Evolutionary conservation across 2,888 invertebrate species (phyloP).

Genomic region (Physocephala rufipes): DNA sequence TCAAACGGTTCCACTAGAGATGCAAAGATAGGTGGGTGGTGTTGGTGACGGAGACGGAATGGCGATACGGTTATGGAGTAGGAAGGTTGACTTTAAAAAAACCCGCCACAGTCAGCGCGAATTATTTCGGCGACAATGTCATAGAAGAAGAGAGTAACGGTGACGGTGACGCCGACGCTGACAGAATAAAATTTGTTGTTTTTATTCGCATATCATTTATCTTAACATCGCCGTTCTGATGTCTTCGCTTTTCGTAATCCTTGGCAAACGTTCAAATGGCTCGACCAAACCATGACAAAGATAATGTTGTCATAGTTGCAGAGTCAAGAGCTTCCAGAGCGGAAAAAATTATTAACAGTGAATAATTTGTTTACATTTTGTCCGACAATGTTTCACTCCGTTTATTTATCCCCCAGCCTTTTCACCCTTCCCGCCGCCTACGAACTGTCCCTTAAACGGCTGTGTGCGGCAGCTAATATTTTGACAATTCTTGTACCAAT

Average conservation of each 20-base stretch:
- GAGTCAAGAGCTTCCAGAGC: slow-evolving; percentile 20
- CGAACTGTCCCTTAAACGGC: too few relatives aligned
- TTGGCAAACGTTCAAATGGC: slow-evolving; percentile 40
- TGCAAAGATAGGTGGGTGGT: neutral
- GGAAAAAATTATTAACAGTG: slow-evolving; percentile 42
- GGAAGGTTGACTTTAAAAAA: too few relatives aligned
- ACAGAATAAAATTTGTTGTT: slow-evolving; percentile 28
- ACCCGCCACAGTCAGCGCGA: too few relatives aligned
- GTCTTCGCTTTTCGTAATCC: slow-evolving; percentile 41
- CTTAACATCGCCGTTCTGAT: slow-evolving; percentile 36
- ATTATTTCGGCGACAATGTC: neutral
- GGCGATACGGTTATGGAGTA: neutral
- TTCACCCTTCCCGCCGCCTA: too few relatives aligned
- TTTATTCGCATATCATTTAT: slow-evolving; percentile 47
- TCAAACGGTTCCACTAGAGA: neutral
- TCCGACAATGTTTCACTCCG: slow-evolving; percentile 3
- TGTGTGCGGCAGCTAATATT: slow-evolving; percentile 12
- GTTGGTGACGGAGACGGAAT: neutral
- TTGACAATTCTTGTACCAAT: too few relatives aligned
- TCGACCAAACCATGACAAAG: neutral
- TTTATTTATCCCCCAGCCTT: too few relatives aligned
- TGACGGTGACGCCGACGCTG: neutral
- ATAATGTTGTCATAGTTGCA: neutral
- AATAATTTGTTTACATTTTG: slow-evolving; percentile 49
- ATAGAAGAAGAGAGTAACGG: neutral